These are phyloP conservation scores for Strix aluco DNA, from an alignment of 2,113 vertebrate genomes.

Conservation along the genomic window DNA sequence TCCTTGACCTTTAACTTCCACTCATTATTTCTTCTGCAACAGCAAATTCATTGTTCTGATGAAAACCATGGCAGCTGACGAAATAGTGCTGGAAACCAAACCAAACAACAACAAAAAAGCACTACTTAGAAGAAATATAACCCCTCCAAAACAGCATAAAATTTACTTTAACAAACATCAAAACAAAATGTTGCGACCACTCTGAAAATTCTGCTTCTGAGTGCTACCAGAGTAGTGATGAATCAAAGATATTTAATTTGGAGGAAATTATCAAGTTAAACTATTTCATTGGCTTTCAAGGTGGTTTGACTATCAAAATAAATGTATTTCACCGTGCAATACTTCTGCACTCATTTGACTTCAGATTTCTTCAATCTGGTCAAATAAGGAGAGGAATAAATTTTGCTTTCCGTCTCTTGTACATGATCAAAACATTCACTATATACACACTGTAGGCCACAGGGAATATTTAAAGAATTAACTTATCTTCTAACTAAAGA, in stretches of 20 bases:
- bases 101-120: not conserved
- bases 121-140: not conserved
- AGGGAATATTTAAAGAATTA: not conserved
- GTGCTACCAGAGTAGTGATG: not conserved
- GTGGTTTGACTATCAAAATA: not conserved
- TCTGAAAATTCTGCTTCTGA: not conserved
- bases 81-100: not conserved
- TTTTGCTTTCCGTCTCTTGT: not conserved
- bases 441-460: not conserved
- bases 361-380: not conserved
- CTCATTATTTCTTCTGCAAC: constrained; percentile 42
- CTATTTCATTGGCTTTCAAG: not conserved
- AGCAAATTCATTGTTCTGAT: not conserved
- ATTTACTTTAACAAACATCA: not conserved
- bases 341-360: not conserved
- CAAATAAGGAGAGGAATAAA: not conserved
- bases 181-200: not conserved
- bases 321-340: not conserved
- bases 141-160: not conserved
- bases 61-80: not conserved
- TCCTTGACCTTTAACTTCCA: constrained; percentile 57
- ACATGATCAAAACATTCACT: not conserved
- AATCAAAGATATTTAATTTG: not conserved
- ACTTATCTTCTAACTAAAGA: not conserved
- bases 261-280: not conserved